Evolutionary conservation across 2,113 vertebrate genomes (phyloP), one percentile per base, ranked within the genome.

Genomic region (Epinephelus fuscoguttatus): DNA sequence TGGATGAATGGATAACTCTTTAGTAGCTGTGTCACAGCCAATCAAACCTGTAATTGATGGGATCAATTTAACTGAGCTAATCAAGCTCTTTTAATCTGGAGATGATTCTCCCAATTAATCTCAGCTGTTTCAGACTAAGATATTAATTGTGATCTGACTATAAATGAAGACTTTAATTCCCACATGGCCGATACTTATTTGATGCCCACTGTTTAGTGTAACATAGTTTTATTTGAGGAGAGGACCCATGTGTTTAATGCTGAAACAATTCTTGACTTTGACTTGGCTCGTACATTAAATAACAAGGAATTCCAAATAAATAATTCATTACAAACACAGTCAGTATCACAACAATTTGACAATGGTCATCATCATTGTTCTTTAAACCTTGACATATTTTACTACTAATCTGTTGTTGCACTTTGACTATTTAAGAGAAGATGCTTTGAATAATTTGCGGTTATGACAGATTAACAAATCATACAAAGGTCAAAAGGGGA

Each of bases 31-130:
- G 84, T 90, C 69, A 90, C 81, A 85, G 83, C 23, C 75, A 83
- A 82, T 92, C 89, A 91, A 66, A 88, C 50, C 76, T 71, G 53
- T 85, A 90, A 91, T 82, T 92, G 72, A 84, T 90, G 74, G 66
- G 70, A 90, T 89, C 66, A 81, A 30, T 92, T 91, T 78, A 73
- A 88, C 21, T 70, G 68, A 75, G 30, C 68, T 79, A 86, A 91
- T 92, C 82, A 89, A 67, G 60, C 42, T 63, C 57, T 70, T 87
- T 84, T 74, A 82, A 88, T 85, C 55, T 77, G 66, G 21, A 76
- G 61, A 87, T 85, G n/a, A 88, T 85, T 85, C 68, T 78, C 57
- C 30, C 74, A 81, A 87, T 91, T 84, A 86, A 86, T 85, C 52
- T 56, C 80, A 88, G 87, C 74, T 84, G 84, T 80, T 90, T 69